Evolutionary conservation across 1,140 invertebrate genomes (phyloP), one percentile per base, ranked within the genome.

Genomic region (Conopomorpha cramerella): DNA sequence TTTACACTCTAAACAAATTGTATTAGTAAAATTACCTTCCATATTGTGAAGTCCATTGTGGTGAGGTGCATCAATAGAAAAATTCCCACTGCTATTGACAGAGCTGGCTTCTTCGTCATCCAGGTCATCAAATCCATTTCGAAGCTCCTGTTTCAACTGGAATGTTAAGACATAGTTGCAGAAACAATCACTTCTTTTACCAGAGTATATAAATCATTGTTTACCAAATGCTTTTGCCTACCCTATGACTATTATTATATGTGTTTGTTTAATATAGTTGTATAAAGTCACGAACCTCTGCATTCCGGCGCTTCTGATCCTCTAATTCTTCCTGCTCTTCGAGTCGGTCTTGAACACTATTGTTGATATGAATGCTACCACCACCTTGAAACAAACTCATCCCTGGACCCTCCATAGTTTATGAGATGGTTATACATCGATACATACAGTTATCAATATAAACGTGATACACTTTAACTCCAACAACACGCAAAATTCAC

Each of bases 341-440:
- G 36, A 83, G 73, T 41, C 76, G 62, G 16, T 77, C 65, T 43
- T 81, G 80, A 32, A 68, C 54, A 45, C 73, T 79, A 31, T 78
- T 81, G 46, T 82, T 79, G 38, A 84, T 66, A 38, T 82, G 77
- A 29, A 83, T 76, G 36, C 78, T 77, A 4, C 73, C 73, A 14
- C 63, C 77, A 15, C 80, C 82, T 61, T 81, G 77, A 45, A 84
- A 84, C 32, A 84, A 54, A 59, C 82, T 84, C 53, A 83, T 68
- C 15, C 81, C 82, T 2, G 81, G 80, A 12, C 63, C 77, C 30
- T 82, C 79, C 80, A 79, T 80, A 14, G 15, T 28, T 27, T 17
- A 39, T 25, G n/a, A n/a, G n/a, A n/a, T n/a, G n/a, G n/a, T n/a
- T n/a, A n/a, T n/a, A n/a, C n/a, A n/a, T 23, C 10, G 19, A 23